These are phyloP conservation scores for Ypsolopha scabrella DNA, from an alignment of 2,888 invertebrate genomes.

Conservation along the genomic window DNA sequence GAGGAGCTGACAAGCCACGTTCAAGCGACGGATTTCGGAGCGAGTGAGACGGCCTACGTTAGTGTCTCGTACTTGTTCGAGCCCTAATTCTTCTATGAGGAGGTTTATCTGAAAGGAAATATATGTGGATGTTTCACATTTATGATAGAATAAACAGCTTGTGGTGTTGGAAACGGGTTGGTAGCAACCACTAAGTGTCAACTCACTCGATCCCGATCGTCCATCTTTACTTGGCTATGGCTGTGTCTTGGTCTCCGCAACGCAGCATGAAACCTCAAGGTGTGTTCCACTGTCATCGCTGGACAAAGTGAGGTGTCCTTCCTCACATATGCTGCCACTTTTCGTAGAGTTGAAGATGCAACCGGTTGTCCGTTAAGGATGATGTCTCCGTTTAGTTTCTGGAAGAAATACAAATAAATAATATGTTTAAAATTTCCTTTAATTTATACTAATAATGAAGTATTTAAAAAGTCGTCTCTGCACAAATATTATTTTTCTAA, in stretches of 20 bases:
- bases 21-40: conserved; percentile 88
- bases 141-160: background rate
- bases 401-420: conserved; percentile 7
- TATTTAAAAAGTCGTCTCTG: too few relatives aligned
- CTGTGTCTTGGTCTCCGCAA: conserved; percentile 74
- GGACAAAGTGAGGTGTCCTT: conserved; percentile 83
- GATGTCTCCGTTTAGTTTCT: conserved; percentile 80
- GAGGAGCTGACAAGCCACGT: conserved; percentile 90
- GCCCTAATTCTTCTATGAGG: conserved; percentile 90
- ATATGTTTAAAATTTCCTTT: too few relatives aligned
- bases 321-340: conserved; percentile 81
- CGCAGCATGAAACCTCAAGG: conserved; percentile 85
- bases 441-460: too few relatives aligned
- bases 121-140: background rate
- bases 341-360: conserved; percentile 75
- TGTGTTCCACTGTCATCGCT: conserved; percentile 91
- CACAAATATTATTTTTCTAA: too few relatives aligned
- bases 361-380: conserved; percentile 89
- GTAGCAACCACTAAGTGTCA: too few relatives aligned
- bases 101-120: conserved; percentile 78
- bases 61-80: conserved; percentile 90
- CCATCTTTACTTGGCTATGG: conserved; percentile 74
- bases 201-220: conserved; percentile 79
- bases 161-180: background rate
- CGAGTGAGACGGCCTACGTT: conserved; percentile 87